Percentiles rank a stretch among this genome's conserved stretches.
These are phyloP conservation scores for Cylindroiulus punctatus DNA, from an alignment of 2,888 invertebrate genomes.

Conservation along the genomic window DNA sequence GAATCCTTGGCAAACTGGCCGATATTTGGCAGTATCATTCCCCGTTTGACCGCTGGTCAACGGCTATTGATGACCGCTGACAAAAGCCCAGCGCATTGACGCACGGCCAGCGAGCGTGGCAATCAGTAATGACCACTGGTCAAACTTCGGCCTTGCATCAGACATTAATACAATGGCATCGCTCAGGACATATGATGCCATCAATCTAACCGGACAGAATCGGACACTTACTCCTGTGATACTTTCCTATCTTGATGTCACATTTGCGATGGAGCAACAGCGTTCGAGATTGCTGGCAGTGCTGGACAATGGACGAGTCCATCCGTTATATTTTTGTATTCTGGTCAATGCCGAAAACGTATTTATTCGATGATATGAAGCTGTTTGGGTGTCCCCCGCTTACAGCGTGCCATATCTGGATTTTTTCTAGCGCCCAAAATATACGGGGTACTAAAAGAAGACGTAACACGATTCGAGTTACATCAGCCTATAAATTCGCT, in stretches of 20 bases:
- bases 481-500: conserved; percentile 24
- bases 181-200: conserved; percentile 26
- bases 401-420: neutral
- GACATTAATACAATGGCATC: conserved; percentile 21
- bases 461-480: conserved; percentile 40
- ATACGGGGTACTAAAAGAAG: conserved; percentile 37
- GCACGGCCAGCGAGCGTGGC: conserved; percentile 7
- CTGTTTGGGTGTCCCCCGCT: neutral
- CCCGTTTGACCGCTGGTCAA: conserved; percentile 13
- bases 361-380: neutral
- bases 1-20: neutral
- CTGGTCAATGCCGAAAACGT: neutral
- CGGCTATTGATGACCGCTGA: conserved; percentile 22
- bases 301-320: conserved; percentile 29
- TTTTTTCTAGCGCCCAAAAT: neutral
- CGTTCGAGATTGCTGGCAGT: neutral
- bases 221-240: neutral
- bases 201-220: conserved; percentile 38
- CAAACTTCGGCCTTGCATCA: neutral
- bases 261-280: conserved; percentile 23
- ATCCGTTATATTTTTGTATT: neutral
- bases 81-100: neutral
- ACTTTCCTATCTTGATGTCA: conserved; percentile 22
- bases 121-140: conserved; percentile 23
- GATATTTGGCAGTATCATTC: conserved; percentile 17